Evolutionary conservation across 2,888 invertebrate species (phyloP).

Genomic region (Pollenia griseotomentosa): DNA sequence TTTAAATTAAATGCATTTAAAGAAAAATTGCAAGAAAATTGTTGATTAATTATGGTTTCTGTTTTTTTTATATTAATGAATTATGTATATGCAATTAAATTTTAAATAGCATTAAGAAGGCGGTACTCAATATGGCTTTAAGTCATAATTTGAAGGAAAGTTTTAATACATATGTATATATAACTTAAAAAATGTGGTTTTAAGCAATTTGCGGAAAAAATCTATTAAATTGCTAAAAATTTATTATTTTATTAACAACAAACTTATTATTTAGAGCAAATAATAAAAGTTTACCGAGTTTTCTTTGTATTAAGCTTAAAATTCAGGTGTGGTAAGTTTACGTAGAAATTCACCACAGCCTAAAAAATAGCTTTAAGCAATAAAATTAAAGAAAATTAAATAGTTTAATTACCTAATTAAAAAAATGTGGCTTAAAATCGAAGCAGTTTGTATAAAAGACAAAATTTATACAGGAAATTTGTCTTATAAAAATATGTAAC

Average conservation of each 20-base stretch:
- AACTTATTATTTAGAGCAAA: too few species aligned
- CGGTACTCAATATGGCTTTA: slow-evolving; percentile 20
- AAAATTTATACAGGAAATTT: not conserved
- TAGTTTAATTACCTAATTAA: too few species aligned
- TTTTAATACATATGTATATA: not conserved
- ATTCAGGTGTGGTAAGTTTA: slow-evolving; percentile 29
- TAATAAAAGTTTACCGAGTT: not conserved
- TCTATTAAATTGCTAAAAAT: too few species aligned
- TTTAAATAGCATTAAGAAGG: not conserved
- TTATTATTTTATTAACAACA: too few species aligned
- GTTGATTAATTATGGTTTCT: slow-evolving; percentile 29
- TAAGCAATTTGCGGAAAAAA: not conserved
- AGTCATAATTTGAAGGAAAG: not conserved
- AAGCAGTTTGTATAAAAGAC: not conserved
- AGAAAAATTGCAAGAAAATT: slow-evolving; percentile 14
- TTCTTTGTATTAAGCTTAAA: not conserved
- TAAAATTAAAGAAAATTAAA: too few species aligned
- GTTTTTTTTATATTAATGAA: slow-evolving; percentile 50
- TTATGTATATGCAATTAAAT: slow-evolving; percentile 11
- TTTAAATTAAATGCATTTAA: slow-evolving; percentile 48
- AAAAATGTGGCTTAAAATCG: too few species aligned
- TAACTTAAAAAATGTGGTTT: not conserved
- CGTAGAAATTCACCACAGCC: not conserved
- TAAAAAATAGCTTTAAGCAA: too few species aligned
- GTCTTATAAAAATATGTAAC: too few species aligned